phyloP scores from a whole-genome alignment of 2,888 invertebrate species.

The Choreutis nemorana region DNA sequence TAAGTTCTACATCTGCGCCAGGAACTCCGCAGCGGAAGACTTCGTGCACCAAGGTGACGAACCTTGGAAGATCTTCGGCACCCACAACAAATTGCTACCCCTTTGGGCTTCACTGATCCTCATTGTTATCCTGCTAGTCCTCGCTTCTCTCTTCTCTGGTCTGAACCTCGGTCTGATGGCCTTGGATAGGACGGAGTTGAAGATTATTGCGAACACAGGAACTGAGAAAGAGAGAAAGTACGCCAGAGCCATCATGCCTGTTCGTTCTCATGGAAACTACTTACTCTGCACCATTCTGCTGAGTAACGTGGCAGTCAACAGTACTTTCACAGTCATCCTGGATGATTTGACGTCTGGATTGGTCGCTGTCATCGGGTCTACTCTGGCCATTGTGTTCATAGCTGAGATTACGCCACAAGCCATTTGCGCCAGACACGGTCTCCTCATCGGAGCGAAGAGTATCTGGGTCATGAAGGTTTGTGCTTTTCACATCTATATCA shows the following conservation, averaged over 20 bases:
- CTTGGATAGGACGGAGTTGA: conserved; percentile 92
- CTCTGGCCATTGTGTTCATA: conserved; percentile 93
- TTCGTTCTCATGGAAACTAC: conserved; percentile 93
- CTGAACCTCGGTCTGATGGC: conserved; percentile 97
- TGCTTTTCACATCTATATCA: no score
- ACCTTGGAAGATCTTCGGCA: conserved; percentile 70
- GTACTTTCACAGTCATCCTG: conserved; percentile 92
- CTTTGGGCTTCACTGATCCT: conserved; percentile 80
- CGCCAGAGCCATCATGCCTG: conserved; percentile 90
- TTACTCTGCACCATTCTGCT: conserved; percentile 83
- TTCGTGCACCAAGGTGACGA: conserved; percentile 74
- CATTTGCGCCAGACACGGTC: conserved; percentile 92
- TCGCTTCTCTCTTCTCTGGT: conserved; percentile 97
- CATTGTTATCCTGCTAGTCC: conserved; percentile 76
- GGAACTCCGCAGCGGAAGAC: conserved; percentile 22
- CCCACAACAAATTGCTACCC: conserved; percentile 77
- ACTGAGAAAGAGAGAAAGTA: conserved; percentile 83
- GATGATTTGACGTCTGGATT: conserved; percentile 94
- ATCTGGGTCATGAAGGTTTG: conserved; percentile 86
- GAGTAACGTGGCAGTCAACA: conserved; percentile 94
- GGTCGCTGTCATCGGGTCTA: conserved; percentile 90
- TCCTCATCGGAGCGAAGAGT: conserved; percentile 95
- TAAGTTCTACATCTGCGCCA: conserved; percentile 47
- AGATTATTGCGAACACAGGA: conserved; percentile 93
- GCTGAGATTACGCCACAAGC: conserved; percentile 98